Conservation (phyloP, 2,888 invertebrate genomes). For the Tupiocoris notatus region DNA sequence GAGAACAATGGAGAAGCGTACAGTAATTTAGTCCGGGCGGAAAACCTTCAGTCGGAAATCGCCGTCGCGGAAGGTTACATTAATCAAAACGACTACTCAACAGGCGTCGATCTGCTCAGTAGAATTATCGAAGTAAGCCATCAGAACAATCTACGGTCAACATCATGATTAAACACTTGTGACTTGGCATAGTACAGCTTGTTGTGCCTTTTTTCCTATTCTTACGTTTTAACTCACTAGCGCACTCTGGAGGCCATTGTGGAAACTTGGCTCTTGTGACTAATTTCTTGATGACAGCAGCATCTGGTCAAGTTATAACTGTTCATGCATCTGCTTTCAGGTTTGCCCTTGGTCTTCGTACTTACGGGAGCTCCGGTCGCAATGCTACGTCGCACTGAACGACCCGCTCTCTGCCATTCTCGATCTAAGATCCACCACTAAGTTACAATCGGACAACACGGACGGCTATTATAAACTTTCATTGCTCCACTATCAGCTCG, state of each 20-base stretch:
- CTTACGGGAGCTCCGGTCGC: conserved; percentile 80
- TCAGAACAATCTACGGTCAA: too few relatives aligned
- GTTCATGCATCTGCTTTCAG: too few relatives aligned
- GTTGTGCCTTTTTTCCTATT: too few relatives aligned
- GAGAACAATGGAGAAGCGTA: conserved; percentile 81
- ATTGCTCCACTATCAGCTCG: conserved; percentile 80
- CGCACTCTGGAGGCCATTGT: too few relatives aligned
- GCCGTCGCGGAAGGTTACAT: conserved; percentile 64
- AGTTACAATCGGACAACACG: conserved; percentile 89
- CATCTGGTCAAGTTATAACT: too few relatives aligned
- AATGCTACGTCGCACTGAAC: conserved; percentile 75
- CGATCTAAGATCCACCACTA: conserved; percentile 86
- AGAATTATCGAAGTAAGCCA: conserved; percentile 64
- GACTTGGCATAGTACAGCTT: too few relatives aligned
- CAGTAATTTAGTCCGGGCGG: conserved; percentile 66
- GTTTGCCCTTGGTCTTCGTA: conserved; percentile 84
- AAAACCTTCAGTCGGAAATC: conserved; percentile 64
- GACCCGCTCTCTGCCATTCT: conserved; percentile 84
- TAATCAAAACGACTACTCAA: conserved; percentile 58
- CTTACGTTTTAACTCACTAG: too few relatives aligned
- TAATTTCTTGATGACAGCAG: too few relatives aligned
- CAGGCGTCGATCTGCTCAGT: conserved; percentile 66
- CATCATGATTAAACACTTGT: too few relatives aligned
- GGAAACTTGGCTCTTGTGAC: too few relatives aligned
- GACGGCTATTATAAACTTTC: conserved; percentile 81